Base-by-base conservation (phyloP, 2,113 vertebrate genomes). In the Leptodactylus fuscus region DNA sequence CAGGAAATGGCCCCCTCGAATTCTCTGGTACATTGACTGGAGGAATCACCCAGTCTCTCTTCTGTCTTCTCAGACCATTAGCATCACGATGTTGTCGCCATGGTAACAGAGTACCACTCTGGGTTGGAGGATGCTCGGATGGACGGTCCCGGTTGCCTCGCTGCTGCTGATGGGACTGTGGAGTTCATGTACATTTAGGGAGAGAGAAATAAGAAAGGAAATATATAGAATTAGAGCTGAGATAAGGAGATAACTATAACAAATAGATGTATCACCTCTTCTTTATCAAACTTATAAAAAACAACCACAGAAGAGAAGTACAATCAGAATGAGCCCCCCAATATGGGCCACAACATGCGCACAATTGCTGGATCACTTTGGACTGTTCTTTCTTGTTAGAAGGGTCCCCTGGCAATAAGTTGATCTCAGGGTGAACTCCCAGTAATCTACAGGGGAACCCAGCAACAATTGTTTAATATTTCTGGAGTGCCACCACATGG, bases 11-110 rank as follows among this genome's bases (percentile, higher is more conserved):
- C 32, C 98, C 98, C 11, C 97, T 89, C 0, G 97, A 99, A 83
- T 99, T 99, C 46, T 99, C 98, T 0, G 97, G 97, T 87, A 98
- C 98, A 2, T 99, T 99, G 94, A 99, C 96, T 2, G 98, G 97
- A 0, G 98, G 98, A 89, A 99, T 99, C 91, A 99, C 98, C 98
- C 98, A 99, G 93, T 98, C 97, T 44, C 97, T 92, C 86, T 98
- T 99, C 87, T 96, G 98, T 36, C 98, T 90, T 81, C 93, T 91
- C 78, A 97, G 93, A 38, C 96, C 96, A 0, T 86, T 90, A 18
- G 93, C 86, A 3, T 82, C 91, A 81, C 88, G 94, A 13, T 46
- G 92, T 87, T 89, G 91, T 34, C 93, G 91, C 91, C 94, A 92
- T 0, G 95, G 95, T 78, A 96, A 93, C 88, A 91, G 88, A 1